Percentiles rank a stretch among this genome's conserved stretches.
Evolutionary conservation across 2,113 vertebrate species (phyloP).

Genomic region (Brevimyrus niger): DNA sequence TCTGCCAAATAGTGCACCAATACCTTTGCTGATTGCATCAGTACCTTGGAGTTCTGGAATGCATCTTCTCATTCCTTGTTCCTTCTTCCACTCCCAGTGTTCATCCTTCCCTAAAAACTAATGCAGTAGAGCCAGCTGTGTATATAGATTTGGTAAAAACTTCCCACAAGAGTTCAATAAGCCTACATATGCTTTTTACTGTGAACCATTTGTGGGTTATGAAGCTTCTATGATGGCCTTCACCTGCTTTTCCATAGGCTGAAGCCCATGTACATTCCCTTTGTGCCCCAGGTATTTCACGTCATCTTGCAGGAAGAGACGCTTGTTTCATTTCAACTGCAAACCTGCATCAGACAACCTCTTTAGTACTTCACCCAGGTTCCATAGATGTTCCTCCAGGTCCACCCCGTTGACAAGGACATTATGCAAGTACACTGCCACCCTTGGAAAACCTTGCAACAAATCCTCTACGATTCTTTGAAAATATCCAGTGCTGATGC

Average conservation of each 20-base stretch:
- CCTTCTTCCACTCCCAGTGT: no score
- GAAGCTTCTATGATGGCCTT: conserved; percentile 9
- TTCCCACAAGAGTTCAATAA: conserved; percentile 21
- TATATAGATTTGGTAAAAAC: conserved; percentile 19
- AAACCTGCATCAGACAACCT: neutral
- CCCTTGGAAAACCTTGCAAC: neutral
- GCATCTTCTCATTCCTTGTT: no score
- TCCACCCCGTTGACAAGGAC: neutral
- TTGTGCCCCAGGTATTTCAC: conserved; percentile 6
- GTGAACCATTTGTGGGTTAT: neutral
- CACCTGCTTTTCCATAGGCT: neutral
- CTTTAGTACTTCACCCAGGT: neutral
- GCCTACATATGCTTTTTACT: conserved; percentile 20
- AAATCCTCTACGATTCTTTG: no score
- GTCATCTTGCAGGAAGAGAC: neutral
- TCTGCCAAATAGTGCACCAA: no score
- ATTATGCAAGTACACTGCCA: conserved; percentile 7
- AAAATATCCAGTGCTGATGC: no score
- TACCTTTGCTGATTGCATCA: no score
- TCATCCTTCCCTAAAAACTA: no score
- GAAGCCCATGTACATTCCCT: neutral
- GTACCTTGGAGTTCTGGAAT: no score
- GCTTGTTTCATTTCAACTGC: neutral
- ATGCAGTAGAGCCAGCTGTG: neutral
- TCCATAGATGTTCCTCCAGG: neutral